Percentiles rank a stretch among this genome's conserved stretches.
Conservation (phyloP, 2,888 invertebrate species). For the Stenchaetothrips biformis region DNA sequence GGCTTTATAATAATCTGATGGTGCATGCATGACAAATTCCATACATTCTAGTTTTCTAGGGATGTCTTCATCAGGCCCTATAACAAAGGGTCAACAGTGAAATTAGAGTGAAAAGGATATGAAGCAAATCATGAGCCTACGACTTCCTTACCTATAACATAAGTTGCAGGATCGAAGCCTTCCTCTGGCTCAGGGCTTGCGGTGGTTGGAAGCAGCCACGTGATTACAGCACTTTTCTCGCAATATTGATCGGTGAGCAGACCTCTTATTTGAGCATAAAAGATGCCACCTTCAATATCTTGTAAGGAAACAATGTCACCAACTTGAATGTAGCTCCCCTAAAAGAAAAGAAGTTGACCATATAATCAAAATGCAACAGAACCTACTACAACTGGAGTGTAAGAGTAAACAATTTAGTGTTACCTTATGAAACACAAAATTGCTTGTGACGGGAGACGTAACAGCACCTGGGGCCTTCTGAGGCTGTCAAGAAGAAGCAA, state of each 20-base stretch:
- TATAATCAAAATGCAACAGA: slow-evolving; percentile 26
- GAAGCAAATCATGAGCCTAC: slow-evolving; percentile 13
- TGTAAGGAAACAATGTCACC: slow-evolving; percentile 86
- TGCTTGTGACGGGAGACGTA: slow-evolving; percentile 74
- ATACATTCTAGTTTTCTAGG: slow-evolving; percentile 79
- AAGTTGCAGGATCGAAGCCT: slow-evolving; percentile 82
- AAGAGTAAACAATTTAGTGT: slow-evolving; percentile 30
- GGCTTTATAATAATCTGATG: slow-evolving; percentile 81
- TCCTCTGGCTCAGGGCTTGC: slow-evolving; percentile 69
- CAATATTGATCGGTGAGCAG: slow-evolving; percentile 88
- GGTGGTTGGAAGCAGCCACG: slow-evolving; percentile 85
- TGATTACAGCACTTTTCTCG: slow-evolving; percentile 85
- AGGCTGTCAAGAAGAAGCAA: slow-evolving; percentile 49
- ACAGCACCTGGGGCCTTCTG: slow-evolving; percentile 75
- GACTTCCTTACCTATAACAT: slow-evolving; percentile 65
- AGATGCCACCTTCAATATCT: slow-evolving; percentile 69
- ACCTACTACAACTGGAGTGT: slow-evolving; percentile 26
- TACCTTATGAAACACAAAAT: slow-evolving; percentile 71
- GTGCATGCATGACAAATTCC: slow-evolving; percentile 91
- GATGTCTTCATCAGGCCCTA: slow-evolving; percentile 85
- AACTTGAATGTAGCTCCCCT: slow-evolving; percentile 76
- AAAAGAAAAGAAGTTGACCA: slow-evolving; percentile 39
- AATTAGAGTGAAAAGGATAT: slow-evolving; percentile 30
- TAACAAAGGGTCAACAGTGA: slow-evolving; percentile 33
- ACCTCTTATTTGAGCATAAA: slow-evolving; percentile 86